Evolutionary conservation across 2,888 invertebrate species (phyloP), one percentile per base, ranked within the genome.

Genomic region (Tetanocera ferruginea): DNA sequence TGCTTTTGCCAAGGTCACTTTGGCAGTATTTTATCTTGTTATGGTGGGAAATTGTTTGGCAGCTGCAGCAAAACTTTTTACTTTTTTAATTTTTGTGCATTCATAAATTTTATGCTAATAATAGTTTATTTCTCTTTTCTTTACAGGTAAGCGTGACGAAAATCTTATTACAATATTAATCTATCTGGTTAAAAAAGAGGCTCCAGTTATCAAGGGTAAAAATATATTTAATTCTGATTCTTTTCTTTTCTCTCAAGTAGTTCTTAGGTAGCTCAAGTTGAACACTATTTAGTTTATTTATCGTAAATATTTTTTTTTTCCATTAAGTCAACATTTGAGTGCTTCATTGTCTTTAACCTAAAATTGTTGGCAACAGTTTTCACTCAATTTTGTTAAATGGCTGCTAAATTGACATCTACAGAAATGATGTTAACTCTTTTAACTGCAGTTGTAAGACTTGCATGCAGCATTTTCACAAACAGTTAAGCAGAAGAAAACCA

Each of bases 1-100:
- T 80, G 43, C 71, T 71, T 74, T 49, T 34, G 23, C 25, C 28
- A 55, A 43, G 43, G 43, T 43, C 43, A 43, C 6, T 43, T 43
- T 43, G 14, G 14, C 19, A 1, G 19, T 1, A 9, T 1, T 23
- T 55, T 19, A 0, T 1, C 19, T 55, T 55, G 55, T n/a, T 55
- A 55, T 34, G 14, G 25, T 69, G 69, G 25, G 69, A 69, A 69
- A 28, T 25, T 31, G 34, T 34, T 31, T 17, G 64, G 31, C 28
- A 31, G 31, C 28, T 64, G 64, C 57, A 25, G 0, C 11, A 60
- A 23, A 19, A 25, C 11, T 2, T 9, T 25, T 60, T 60, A 25
- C 14, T 11, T 14, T 28, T 25, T 60, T 19, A 6, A 25, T 34
- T n/a, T 28, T 23, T n/a, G 25, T 2, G 23, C 1, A 14, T 6